Base-by-base conservation (phyloP, 2,888 invertebrate species). In the Teleiodes luculella region DNA sequence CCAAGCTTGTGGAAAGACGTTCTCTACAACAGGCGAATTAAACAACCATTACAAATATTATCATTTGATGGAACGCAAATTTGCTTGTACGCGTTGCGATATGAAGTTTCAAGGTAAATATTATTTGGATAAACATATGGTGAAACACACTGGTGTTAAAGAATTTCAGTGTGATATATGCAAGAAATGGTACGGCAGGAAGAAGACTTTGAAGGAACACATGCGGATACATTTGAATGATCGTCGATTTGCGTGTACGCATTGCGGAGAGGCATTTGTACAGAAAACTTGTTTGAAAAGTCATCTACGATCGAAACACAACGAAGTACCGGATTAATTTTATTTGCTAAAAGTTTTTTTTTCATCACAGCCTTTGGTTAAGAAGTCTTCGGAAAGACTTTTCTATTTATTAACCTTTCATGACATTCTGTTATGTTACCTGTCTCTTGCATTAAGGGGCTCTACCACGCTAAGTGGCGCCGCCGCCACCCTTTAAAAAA, bases 91-190 rank as follows among this genome's bases (percentile, higher is more conserved):
- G 0, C 10, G 57, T 0, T 76, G 76, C 16, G 68, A 72, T 1
- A 74, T 63, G 56, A 67, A 53, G 0, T 77, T 76, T 57, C 73
- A 65, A 28, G 56, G 61, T 0, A 59, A 60, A 0, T 50, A 58
- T 1, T 63, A 69, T n/a, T 55, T 78, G 5, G 64, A 66, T 2
- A 63, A 68, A 33, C 76, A 76, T 8, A 64, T 68, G 65, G 57
- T 72, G 0, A 69, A 67, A 13, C 76, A 78, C 39, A 67, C 70
- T 0, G 66, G 70, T 1, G 30, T 57, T 16, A 60, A 59, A 31
- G 70, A 74, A 2, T 82, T 70, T 50, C 66, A 76, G 45, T 87
- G 87, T 56, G 67, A 71, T 3, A 57, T 80, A 1, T 86, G 87
- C 47, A 48, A 63, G 2, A 85, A 81, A 55, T 52, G 55, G 3